Conservation (phyloP, 2,888 invertebrate species). For the Sthenelais limicola region DNA sequence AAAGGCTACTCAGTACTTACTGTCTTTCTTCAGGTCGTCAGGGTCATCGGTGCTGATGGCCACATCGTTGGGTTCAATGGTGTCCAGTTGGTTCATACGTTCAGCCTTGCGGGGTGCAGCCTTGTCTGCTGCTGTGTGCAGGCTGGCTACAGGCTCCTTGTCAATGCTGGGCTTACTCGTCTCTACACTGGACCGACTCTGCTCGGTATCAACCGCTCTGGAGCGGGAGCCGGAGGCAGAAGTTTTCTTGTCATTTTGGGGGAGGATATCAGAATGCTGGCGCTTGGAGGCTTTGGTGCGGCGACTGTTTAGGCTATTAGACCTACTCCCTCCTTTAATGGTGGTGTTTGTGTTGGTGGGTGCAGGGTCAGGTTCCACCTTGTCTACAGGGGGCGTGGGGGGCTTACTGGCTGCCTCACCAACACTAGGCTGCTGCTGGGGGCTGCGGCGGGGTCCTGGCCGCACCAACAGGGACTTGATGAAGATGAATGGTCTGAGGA, state of each 20-base stretch:
- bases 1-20: no score
- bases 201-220: not conserved
- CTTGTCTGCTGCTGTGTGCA: not conserved
- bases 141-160: not conserved
- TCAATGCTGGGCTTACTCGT: not conserved
- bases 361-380: not conserved
- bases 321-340: no score
- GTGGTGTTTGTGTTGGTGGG: not conserved
- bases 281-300: constrained; percentile 56
- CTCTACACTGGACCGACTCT: not conserved
- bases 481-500: constrained; percentile 11
- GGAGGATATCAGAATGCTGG: constrained; percentile 23
- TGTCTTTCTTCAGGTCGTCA: constrained; percentile 25
- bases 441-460: not conserved
- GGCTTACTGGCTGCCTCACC: not conserved
- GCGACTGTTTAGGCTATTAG: constrained; percentile 45
- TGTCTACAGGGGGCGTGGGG: not conserved
- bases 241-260: not conserved
- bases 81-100: constrained; percentile 33
- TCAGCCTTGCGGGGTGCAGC: not conserved
- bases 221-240: constrained; percentile 5
- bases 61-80: constrained; percentile 16
- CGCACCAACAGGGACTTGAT: not conserved
- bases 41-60: not conserved
- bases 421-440: not conserved